A percentile compares a stretch with the other conserved stretches of the same genome.
These are phyloP conservation scores for Noturus placidus DNA, from an alignment of 2,113 vertebrate species.

Conservation along the genomic window DNA sequence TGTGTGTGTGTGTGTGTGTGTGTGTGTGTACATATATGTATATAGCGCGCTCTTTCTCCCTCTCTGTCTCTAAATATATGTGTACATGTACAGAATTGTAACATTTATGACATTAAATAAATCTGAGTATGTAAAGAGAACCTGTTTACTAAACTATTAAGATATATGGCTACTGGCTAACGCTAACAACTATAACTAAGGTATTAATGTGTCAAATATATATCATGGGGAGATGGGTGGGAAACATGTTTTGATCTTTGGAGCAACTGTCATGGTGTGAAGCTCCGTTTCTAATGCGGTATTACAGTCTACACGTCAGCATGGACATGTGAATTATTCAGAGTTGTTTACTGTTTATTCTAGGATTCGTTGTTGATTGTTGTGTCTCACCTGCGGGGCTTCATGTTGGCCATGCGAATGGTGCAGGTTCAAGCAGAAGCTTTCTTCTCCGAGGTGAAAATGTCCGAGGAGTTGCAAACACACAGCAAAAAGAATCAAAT, in stretches of 20 bases:
- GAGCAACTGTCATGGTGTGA: background rate
- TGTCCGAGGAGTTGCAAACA: slow-evolving; percentile 50
- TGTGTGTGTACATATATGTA: too few relatives aligned
- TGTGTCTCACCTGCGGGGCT: slow-evolving; percentile 69
- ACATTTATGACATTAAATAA: background rate
- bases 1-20: too few relatives aligned
- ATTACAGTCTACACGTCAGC: background rate
- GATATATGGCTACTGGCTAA: background rate
- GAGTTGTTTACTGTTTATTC: background rate
- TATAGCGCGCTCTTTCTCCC: background rate
- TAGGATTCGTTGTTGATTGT: background rate
- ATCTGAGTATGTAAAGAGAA: background rate
- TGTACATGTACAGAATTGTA: background rate
- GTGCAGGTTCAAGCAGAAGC: slow-evolving; percentile 14
- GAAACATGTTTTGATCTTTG: background rate
- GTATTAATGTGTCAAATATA: background rate
- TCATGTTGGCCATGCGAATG: slow-evolving; percentile 71
- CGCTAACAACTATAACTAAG: background rate
- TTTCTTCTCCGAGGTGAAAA: slow-evolving; percentile 25
- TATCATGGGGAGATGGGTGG: too few relatives aligned
- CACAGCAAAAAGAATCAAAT: slow-evolving; percentile 36
- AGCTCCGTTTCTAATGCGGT: background rate
- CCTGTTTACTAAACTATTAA: background rate
- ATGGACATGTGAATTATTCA: background rate
- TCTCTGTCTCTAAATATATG: background rate